A percentile compares a stretch with the other conserved stretches of the same genome.
Conservation (phyloP, 2,797 vertebrate species). For the Rhynchonycteris naso region DNA sequence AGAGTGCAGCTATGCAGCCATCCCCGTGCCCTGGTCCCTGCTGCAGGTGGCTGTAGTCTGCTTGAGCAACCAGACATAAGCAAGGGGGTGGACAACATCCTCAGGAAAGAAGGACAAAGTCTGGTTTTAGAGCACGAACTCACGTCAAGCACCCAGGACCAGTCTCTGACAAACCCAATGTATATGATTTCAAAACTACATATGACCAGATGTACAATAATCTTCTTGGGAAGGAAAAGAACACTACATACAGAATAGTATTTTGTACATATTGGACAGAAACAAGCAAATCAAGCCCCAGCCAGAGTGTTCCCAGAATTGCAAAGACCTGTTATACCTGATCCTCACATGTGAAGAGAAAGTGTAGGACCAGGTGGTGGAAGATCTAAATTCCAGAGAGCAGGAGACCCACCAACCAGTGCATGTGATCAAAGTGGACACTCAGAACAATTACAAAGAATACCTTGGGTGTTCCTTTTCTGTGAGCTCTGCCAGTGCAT, state of each 20-base stretch:
- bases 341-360: neutral
- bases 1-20: neutral
- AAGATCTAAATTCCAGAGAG: neutral
- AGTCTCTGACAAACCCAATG: conserved; percentile 98
- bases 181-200: conserved; percentile 99
- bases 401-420: neutral
- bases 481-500: neutral
- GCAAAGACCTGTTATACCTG: neutral
- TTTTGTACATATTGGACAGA: neutral
- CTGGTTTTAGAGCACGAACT: conserved; percentile 96
- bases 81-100: neutral
- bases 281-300: neutral
- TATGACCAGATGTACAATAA: conserved; percentile 99
- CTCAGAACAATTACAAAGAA: neutral
- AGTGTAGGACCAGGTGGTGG: neutral
- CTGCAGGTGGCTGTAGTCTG: neutral
- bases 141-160: conserved; percentile 98
- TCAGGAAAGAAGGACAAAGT: conserved; percentile 97
- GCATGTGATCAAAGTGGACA: neutral
- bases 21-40: neutral
- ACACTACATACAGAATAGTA: conserved; percentile 81
- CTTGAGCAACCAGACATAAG: neutral
- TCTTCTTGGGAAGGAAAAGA: conserved; percentile 99
- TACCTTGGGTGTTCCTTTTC: neutral
- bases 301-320: neutral